Evolutionary conservation across 2,797 vertebrate genomes (phyloP), one percentile per base, ranked within the genome.

Genomic region (Artibeus lituratus): DNA sequence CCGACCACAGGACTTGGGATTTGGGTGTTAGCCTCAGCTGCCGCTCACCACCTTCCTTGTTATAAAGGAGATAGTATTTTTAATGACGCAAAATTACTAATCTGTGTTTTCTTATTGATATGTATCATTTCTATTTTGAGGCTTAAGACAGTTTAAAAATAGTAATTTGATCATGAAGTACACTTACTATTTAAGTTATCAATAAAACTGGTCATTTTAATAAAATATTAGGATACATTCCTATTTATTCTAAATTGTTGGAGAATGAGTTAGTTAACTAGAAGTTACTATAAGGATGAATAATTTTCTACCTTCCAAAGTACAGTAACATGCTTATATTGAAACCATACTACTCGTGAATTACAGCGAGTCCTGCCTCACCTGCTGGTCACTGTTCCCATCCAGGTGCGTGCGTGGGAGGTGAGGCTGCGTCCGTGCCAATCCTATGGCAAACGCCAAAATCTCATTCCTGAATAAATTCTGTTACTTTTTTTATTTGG

Each of bases 381-480:
- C 35, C 29, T 84, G 5, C n/a, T 47, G 49, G 24, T 55, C 35
- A 18, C 21, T 47, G 44, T 67, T 87, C 29, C 9, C 44, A 42
- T 55, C 44, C 32, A 4, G 74, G 44, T 47, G 16, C 5, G 35
- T 70, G n/a, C 51, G 3, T 4, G 29, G 59, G 55, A 62, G 65
- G 53, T 57, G 44, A 53, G 35, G 37, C 12, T n/a, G 47, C 62
- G 47, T 3, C 39, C 76, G 16, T 11, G 37, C 19, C 65, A 70
- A 86, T 65, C n/a, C 57, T 73, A 4, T 11, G 24, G 44, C 72
- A 87, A 81, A 59, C 72, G n/a, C 39, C 72, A 22, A n/a, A 37
- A 26, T 87, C 89, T 90, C 55, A 80, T 94, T 96, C 83, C 16
- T 87, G 51, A 84, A 55, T 87, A 78, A 73, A 49, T 84, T 87